Percentiles rank a stretch among this genome's conserved stretches.
These are phyloP conservation scores for Eidolon helvum DNA, from an alignment of 2,113 vertebrate genomes.

Conservation along the genomic window DNA sequence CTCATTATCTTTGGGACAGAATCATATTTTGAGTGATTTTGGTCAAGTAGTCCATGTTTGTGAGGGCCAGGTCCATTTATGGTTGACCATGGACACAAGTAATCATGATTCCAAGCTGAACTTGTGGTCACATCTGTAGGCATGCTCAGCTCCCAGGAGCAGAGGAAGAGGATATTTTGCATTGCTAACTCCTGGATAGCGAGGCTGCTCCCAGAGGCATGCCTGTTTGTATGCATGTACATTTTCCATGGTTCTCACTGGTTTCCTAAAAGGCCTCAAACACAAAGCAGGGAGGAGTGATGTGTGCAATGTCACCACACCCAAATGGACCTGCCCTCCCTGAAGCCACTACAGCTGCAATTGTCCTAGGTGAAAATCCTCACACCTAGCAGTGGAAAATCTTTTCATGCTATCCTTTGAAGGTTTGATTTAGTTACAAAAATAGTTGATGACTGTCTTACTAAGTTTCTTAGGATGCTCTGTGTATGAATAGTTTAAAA, in stretches of 20 bases:
- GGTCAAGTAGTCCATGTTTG: neutral
- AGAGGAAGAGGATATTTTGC: neutral
- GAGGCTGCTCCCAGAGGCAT: rapidly evolving
- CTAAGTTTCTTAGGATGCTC: neutral
- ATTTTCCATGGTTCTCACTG: neutral
- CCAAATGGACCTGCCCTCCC: neutral
- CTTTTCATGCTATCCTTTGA: neutral
- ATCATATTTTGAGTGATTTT: neutral
- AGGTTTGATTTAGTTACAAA: neutral
- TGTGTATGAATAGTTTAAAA: neutral
- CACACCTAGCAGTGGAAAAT: neutral
- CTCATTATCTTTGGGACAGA: neutral
- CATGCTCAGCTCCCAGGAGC: neutral
- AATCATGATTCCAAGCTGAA: neutral
- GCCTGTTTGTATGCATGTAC: rapidly evolving
- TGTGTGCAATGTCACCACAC: neutral
- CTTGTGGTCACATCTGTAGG: neutral
- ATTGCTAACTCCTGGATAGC: neutral
- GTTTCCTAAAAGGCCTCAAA: neutral
- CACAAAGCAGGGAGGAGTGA: neutral
- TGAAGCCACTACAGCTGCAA: neutral
- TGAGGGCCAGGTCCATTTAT: neutral
- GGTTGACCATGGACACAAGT: neutral
- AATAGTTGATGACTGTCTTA: neutral
- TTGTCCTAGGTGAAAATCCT: neutral